Evolutionary conservation across 2,113 vertebrate species (phyloP).

Genomic region (Chionis minor): DNA sequence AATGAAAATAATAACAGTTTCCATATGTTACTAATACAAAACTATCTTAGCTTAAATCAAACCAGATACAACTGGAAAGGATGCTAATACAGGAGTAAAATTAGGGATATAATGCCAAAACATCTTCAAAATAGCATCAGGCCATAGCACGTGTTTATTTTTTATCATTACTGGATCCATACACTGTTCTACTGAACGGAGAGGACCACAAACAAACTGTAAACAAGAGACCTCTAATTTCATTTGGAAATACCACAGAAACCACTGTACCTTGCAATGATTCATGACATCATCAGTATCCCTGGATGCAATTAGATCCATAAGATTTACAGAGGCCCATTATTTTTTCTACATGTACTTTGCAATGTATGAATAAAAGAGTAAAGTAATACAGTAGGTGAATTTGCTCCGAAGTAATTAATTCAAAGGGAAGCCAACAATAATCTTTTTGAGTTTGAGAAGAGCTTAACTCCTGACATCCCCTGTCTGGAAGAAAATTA

Average conservation of each 20-base stretch:
- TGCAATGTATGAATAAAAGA: not conserved
- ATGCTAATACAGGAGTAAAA: not conserved
- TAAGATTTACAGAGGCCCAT: not conserved
- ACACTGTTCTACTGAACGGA: not conserved
- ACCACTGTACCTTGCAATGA: not conserved
- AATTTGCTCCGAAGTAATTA: not conserved
- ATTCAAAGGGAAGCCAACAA: not conserved
- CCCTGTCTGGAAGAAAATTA: not conserved
- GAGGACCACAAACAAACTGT: not conserved
- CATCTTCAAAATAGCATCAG: not conserved
- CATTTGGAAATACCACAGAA: constrained; percentile 49
- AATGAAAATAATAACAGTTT: not conserved
- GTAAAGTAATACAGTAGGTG: not conserved
- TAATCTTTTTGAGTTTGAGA: not conserved
- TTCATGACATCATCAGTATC: not conserved
- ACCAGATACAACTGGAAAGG: not conserved
- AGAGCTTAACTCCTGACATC: not conserved
- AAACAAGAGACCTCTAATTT: constrained; percentile 13
- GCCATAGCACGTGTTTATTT: not conserved
- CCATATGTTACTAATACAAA: not conserved
- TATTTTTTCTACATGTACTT: not conserved
- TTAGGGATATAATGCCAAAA: not conserved
- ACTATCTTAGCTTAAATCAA: not conserved
- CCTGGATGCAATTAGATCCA: not conserved
- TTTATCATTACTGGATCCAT: not conserved